Conservation (phyloP, 1,140 invertebrate species). For the Eumeta japonica region DNA sequence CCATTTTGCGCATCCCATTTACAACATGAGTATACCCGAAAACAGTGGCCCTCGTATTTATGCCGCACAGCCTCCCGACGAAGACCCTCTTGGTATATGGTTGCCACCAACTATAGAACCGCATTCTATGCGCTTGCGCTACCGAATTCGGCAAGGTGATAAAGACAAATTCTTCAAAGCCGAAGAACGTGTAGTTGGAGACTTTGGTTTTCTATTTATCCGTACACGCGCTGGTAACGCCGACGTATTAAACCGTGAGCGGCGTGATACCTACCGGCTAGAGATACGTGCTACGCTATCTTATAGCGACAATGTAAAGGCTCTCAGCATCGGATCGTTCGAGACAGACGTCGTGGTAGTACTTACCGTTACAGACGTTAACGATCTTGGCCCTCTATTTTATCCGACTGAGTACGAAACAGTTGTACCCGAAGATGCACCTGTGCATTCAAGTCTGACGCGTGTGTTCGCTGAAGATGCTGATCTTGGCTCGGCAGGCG, state of each 20-base stretch:
- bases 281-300: slow-evolving; percentile 78
- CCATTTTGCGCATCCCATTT: slow-evolving; percentile 69
- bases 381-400: slow-evolving; percentile 91
- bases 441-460: slow-evolving; percentile 75
- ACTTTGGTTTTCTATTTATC: slow-evolving; percentile 90
- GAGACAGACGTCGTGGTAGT: slow-evolving; percentile 75
- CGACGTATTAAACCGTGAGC: slow-evolving; percentile 87
- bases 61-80: slow-evolving; percentile 58
- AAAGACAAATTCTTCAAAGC: slow-evolving; percentile 90
- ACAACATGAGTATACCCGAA: slow-evolving; percentile 91
- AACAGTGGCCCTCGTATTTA: slow-evolving; percentile 87
- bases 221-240: slow-evolving; percentile 82
- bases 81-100: slow-evolving; percentile 58
- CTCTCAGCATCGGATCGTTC: slow-evolving; percentile 59
- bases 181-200: slow-evolving; percentile 81
- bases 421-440: slow-evolving; percentile 85
- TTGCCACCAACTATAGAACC: slow-evolving; percentile 37
- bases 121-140: slow-evolving; percentile 70
- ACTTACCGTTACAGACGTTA: slow-evolving; percentile 83
- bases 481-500: slow-evolving; percentile 89
- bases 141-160: slow-evolving; percentile 82
- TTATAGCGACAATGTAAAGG: too few relatives aligned
- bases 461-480: slow-evolving; percentile 88
- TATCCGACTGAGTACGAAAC: slow-evolving; percentile 83
- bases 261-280: slow-evolving; percentile 79